Evolutionary conservation across 2,888 invertebrate species (phyloP), one percentile per base, ranked within the genome.

Genomic region (Lepetodrilus schrolli): DNA sequence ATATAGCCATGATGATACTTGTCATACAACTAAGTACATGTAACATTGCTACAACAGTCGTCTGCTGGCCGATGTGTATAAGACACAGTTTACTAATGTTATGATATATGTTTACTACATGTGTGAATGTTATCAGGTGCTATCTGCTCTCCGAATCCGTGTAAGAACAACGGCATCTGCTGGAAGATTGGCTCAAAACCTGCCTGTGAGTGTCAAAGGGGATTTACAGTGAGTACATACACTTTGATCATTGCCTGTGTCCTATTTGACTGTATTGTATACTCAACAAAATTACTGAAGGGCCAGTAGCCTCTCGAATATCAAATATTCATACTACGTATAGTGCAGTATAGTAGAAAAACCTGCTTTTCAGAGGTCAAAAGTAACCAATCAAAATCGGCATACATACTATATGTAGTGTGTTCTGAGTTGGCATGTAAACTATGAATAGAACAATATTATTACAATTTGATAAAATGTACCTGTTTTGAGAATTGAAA

Each of bases 101-200:
- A 8, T 17, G 21, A 20, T 4, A 5, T 23, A 4, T 36, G 5
- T 17, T 23, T 58, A 26, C 8, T 13, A 13, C 37, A 10, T n/a
- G 7, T 70, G 21, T 38, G 66, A 30, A 13, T 50, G 8, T n/a
- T 66, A 34, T 20, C 69, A 76, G 78, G 30, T 26, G 38, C 74
- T 13, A 68, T 73, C 5, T 79, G 79, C 50, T 47, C 69, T 8
- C 74, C 74, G 37, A 77, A 74, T 38, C 74, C 76, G 5, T 79
- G 79, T 37, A 36, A 71, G 58, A 79, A 79, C 73, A 65, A 58
- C 21, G 79, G 77, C 10, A 48, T 58, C 4, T 77, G 77, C 20
- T 43, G 50, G 20, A 70, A 49, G 26, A 37, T 66, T 5, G 75
- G 58, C 30, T 71, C 71, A 38, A 43, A 73, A 21, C 73, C 77